Evolutionary conservation across 2,888 invertebrate species (phyloP), one percentile per base, ranked within the genome.

Genomic region (Anticlea derivata): DNA sequence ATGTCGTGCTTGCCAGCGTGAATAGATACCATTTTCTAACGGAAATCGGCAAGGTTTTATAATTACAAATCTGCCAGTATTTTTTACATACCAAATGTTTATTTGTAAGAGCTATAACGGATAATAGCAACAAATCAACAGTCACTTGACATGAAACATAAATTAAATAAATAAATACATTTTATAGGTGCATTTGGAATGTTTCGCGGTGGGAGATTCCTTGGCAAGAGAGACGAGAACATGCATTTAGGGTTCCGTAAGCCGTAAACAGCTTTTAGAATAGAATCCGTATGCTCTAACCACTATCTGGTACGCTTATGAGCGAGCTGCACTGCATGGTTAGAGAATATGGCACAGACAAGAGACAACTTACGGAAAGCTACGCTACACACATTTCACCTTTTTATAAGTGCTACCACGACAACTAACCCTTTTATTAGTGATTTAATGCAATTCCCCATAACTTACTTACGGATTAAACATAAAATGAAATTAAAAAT

Each of bases 381-480:
- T 52, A 56, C 38, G 43, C 45, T 54, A 57, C 53, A 55, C 30
- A 50, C 52, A 48, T 35, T 41, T 50, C 34, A 46, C 52, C 56
- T 41, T 49, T 47, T 47, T 33, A 55, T 31, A 38, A 65, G 60
- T 75, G 75, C 75, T 66, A 75, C 75, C 75, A 71, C 65, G 69
- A 70, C 64, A 67, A 65, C 66, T 65, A 70, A 55, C 60, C 60
- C 63, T 23, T 61, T 66, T 48, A 65, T 57, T 64, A 65, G 62
- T 63, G 61, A 58, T 60, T 41, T 26, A 11, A 40, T 11, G 26
- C 48, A 48, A 39, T 20, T n/a, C 39, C 30, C 35, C 13, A 38
- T 48, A 53, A 53, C 53, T 53, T 53, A 53, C 53, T 53, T 53
- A 53, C 48, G 53, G 53, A 53, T 39, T 38, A 37, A 41, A 44